Evolutionary conservation across 30 jellyfish, hydroid and myxozoan species (phyloP).

Genomic region (Morbakka virulenta): DNA sequence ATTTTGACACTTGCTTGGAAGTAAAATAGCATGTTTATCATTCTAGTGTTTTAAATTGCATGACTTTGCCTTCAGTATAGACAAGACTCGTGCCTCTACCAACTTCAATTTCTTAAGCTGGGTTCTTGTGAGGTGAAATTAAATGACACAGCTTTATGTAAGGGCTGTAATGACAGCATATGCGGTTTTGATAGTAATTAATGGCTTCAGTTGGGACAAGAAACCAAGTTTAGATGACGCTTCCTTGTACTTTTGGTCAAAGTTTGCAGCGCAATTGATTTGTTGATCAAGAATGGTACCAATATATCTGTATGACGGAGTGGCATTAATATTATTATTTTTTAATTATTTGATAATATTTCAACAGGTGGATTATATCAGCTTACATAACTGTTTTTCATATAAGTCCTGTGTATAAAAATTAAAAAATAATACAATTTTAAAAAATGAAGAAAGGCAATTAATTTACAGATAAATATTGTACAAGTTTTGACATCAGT

Average conservation of each 20-base stretch:
- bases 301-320: not conserved
- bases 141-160: constrained; percentile 57
- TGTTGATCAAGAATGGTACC: not conserved
- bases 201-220: not conserved
- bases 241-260: not conserved
- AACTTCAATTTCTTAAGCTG: too few species aligned
- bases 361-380: too few species aligned
- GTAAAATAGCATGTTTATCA: constrained; percentile 31
- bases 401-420: too few species aligned
- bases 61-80: constrained; percentile 9
- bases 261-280: not conserved
- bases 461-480: too few species aligned
- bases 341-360: too few species aligned
- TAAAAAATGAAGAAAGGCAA: too few species aligned
- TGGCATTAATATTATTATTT: too few species aligned
- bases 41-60: constrained; percentile 27
- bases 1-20: constrained; percentile 15
- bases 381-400: too few species aligned
- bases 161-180: constrained; percentile 50
- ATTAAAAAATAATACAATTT: too few species aligned
- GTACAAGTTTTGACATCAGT: too few species aligned
- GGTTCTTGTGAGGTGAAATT: constrained; percentile 56
- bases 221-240: not conserved
- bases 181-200: constrained; percentile 10
- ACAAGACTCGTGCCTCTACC: constrained; percentile 55